Base-by-base conservation (phyloP, 2,888 invertebrate genomes). In the Lochmaea crataegi region DNA sequence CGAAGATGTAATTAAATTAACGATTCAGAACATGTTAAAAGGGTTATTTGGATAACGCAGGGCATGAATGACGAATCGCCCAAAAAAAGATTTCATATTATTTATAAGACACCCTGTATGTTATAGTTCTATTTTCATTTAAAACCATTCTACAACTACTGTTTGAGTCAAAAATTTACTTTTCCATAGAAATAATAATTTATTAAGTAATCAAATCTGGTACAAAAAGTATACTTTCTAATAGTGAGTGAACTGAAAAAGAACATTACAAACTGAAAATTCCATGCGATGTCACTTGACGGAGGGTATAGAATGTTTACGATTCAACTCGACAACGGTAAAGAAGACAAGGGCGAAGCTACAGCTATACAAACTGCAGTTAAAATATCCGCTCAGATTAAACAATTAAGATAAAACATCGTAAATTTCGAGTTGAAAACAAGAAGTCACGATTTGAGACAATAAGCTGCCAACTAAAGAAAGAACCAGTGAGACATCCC, bases 341-440 rank as follows among this genome's bases (percentile, higher is more conserved):
- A 16, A 38, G 61, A 63, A 63, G 61, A 63, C 42, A 16, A 63
- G 61, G 64, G n/a, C 68, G 22, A 63, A 16, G 16, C 53, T 67
- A 58, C 57, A 22, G n/a, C 68, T 61, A 48, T 61, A 68, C 48
- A 51, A n/a, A 51, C 68, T 68, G 64, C 64, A 70, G 61, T 57
- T 64, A 70, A 76, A 77, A 79, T 78, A 67, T 73, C 76, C 68
- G 71, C 76, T 72, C 68, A 75, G 79, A 78, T 79, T 77, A 78
- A 79, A 79, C 79, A 79, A 79, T 79, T 79, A 79, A 79, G 79
- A 79, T 79, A 79, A 78, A 77, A 75, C 76, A 76, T 77, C 79
- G 79, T 79, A 79, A 79, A 79, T 79, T 78, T 76, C 61, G 73
- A 79, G 79, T 78, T 75, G 76, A 75, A 77, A 75, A 78, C 75